Conservation (phyloP, 2,888 invertebrate genomes). For the Nemoura dubitans region DNA sequence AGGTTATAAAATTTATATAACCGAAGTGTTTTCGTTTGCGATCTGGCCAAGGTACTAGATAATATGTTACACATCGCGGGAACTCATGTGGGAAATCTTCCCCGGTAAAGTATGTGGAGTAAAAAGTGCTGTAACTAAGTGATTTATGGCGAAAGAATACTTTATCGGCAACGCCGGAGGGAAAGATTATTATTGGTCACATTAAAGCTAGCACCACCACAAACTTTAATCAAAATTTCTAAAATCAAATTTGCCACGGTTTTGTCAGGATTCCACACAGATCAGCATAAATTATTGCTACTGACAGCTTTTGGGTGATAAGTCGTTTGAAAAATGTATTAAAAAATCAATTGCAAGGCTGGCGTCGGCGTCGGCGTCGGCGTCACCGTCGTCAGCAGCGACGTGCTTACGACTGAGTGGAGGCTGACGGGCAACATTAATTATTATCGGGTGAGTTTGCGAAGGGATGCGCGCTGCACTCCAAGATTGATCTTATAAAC, state of each 20-base stretch:
- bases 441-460: not conserved
- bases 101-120: not conserved
- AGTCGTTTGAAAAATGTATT: not conserved
- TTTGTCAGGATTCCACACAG: not conserved
- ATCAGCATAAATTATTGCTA: not conserved
- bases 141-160: slow-evolving; percentile 18
- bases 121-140: slow-evolving; percentile 5
- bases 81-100: slow-evolving; percentile 29
- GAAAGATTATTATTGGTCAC: not conserved
- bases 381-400: not conserved
- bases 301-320: not conserved
- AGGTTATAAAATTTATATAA: slow-evolving; percentile 12
- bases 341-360: not conserved
- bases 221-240: not conserved
- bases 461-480: not conserved
- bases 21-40: not conserved
- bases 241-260: not conserved
- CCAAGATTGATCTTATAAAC: not conserved
- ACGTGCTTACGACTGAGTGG: not conserved
- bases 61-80: not conserved
- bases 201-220: not conserved
- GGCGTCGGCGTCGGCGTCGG: not conserved
- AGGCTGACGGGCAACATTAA: not conserved
- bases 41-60: not conserved
- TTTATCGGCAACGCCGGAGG: not conserved